A percentile compares a stretch with the other conserved stretches of the same genome.
These are phyloP conservation scores for Papilio demoleus DNA, from an alignment of 2,888 invertebrate genomes.

Conservation along the genomic window DNA sequence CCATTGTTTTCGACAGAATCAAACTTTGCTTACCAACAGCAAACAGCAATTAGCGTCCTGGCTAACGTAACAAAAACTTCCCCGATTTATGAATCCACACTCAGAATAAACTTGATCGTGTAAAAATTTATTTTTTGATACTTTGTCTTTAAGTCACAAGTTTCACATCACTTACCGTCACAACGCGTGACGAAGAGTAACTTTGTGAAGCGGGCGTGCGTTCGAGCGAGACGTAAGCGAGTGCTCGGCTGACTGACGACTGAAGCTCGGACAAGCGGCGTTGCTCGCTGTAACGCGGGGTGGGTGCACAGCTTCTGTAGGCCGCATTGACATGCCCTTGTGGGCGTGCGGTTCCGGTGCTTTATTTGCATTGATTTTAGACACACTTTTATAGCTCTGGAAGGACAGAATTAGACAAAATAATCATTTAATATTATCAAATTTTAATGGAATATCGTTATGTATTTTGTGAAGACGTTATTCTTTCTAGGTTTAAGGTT, in stretches of 20 bases:
- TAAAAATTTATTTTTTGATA: slow-evolving; percentile 32
- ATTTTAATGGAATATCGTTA: not conserved
- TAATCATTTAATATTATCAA: not conserved
- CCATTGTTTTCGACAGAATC: slow-evolving; percentile 44
- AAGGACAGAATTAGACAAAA: not conserved
- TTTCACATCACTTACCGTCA: slow-evolving; percentile 77
- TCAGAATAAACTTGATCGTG: slow-evolving; percentile 7
- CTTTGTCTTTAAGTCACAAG: slow-evolving; percentile 51
- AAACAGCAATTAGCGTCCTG: slow-evolving; percentile 73
- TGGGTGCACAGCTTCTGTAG: slow-evolving; percentile 50
- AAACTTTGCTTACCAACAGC: slow-evolving; percentile 70
- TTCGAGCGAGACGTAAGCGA: slow-evolving; percentile 59
- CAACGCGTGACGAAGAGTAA: slow-evolving; percentile 72
- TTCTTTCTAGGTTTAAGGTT: not conserved
- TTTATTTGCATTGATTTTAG: slow-evolving; percentile 30
- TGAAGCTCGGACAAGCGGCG: slow-evolving; percentile 4
- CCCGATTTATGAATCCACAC: slow-evolving; percentile 27
- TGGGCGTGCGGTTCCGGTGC: slow-evolving; percentile 13
- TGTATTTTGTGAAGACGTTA: not conserved
- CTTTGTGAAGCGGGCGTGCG: slow-evolving; percentile 54
- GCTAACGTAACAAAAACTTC: slow-evolving; percentile 56
- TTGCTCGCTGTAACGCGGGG: slow-evolving; percentile 44
- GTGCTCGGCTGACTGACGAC: slow-evolving; percentile 53
- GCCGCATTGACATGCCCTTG: slow-evolving; percentile 29
- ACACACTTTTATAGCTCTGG: not conserved